Base-by-base conservation (phyloP, 2,888 invertebrate genomes). In the Mylabris sibirica region DNA sequence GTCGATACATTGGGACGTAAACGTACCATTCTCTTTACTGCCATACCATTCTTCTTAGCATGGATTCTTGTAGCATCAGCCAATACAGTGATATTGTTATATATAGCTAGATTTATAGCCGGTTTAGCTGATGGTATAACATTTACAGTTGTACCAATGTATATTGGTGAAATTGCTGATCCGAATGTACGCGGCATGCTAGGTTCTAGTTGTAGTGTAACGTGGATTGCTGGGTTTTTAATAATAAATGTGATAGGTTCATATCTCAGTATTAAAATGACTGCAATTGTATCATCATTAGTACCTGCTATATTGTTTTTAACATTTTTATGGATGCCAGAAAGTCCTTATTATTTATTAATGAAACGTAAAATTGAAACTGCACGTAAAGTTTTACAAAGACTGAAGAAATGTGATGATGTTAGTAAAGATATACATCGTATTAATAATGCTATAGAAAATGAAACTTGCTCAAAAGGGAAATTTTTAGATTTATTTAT, bases 1-100 rank as follows among this genome's bases (percentile, higher is more conserved):
- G 89, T 91, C 65, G 90, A 92, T 80, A 85, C 86, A 70, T 86
- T 90, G 70, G 92, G 92, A n/a, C 86, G 92, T n/a, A 91, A 91
- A 79, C 87, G 86, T n/a, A 88, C 90, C 14, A 85, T 91, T 1
- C 84, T 91, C 14, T 81, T 89, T 44, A 87, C 90, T 11, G 88
- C 90, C 0, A 75, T 90, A 5, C 90, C 91, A 0, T 88, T 90
- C 77, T 88, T 89, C 71, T 60, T 88, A 35, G 88, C 90, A 69
- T 92, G 91, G 91, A 80, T 90, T 38, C 83, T 91, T 74, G 87
- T 91, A 74, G 89, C 90, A 71, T 83, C 87, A 38, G 90, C 90
- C 30, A 85, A 86, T 65, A 87, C 87, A 3, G 49, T 68, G 11
- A 20, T 60, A 60, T 17, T 65, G n/a, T 84, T 91, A 11, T 89